Base-by-base conservation (phyloP, 2,888 invertebrate genomes). In the Rotaria macrura region DNA sequence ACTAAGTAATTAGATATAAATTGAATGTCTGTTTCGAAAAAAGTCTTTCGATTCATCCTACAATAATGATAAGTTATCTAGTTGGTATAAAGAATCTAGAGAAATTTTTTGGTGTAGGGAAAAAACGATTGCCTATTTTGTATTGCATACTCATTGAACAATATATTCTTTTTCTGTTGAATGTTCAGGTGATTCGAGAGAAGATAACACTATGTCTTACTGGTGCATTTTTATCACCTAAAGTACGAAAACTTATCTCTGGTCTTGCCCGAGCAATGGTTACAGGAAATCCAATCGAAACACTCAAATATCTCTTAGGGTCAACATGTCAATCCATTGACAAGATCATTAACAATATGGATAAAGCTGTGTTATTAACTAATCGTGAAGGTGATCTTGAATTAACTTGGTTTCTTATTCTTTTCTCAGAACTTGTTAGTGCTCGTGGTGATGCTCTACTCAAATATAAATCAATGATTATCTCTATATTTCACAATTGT, bases 371-470 rank as follows among this genome's bases (percentile, higher is more conserved):
- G n/a, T 17, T 34, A 14, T 34, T 65, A 17, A 38, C 40, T 29
- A 25, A 47, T 83, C 38, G 5, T 29, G 40, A 47, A 17, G 47
- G 47, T 83, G 83, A 83, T 47, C 83, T 38, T 40, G 47, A 83
- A 52, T 7, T 83, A 52, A 83, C 40, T 52, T 49, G 83, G 52
- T 17, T 29, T 49, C 17, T 83, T 2, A 29, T 10, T 83, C 20
- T 83, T 2, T 47, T 49, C 20, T 14, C 40, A n/a, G 34, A 85
- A 84, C 25, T 85, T 23, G 47, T 84, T 38, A 65, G 72, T 84
- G 43, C 85, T 34, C 52, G 84, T 54, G 85, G 85, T n/a, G 43
- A 84, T n/a, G 55, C 55, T 25, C 17, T 85, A 29, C 25, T 85
- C n/a, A n/a, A 29, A 10, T 47, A 85, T 29, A 72, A 72, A 34